Evolutionary conservation across 2,797 vertebrate genomes (phyloP), one percentile per base, ranked within the genome.

Genomic region (Bradypus variegatus): DNA sequence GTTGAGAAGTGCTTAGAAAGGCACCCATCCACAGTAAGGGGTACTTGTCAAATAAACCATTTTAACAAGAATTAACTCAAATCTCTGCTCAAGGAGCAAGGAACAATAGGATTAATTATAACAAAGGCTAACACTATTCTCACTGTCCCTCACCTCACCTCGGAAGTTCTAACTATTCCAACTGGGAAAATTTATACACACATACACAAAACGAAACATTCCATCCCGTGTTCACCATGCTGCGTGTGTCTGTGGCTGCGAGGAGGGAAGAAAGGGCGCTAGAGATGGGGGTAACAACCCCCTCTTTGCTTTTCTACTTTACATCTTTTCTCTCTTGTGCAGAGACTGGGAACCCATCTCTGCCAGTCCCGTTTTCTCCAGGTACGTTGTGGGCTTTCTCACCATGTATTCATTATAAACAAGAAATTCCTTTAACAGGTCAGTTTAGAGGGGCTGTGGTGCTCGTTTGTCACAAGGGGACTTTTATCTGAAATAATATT

Each of bases 401-500:
- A 82, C n/a, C 78, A 45, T 55, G n/a, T 69, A 86, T 58, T 93
- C 83, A 78, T 73, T 62, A n/a, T 83, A 86, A 86, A 86, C 41
- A 62, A 72, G 78, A 88, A 94, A 92, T 76, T 21, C 72, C 77
- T 88, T 86, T 89, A 91, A 77, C 58, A 76, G 91, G 93, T 83
- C 90, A 94, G 81, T 88, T 82, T 91, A 41, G 58, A 62, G 60
- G 65, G 25, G 87, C 85, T 82, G 2, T 5, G 14, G 70, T 48
- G 33, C 79, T 78, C 53, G 14, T 58, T 73, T 85, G 72, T 92
- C 91, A 80, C 55, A 73, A 84, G 76, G 29, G 65, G 77, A 79
- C 80, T 94, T 94, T 76, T 80, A 93, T 64, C 79, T 73, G 79
- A 94, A 93, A 92, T 91, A 87, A 91, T 80, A 55, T 77, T 25